Evolutionary conservation across 2,888 invertebrate species (phyloP), one percentile per base, ranked within the genome.

Genomic region (Drosophila niveifrons): DNA sequence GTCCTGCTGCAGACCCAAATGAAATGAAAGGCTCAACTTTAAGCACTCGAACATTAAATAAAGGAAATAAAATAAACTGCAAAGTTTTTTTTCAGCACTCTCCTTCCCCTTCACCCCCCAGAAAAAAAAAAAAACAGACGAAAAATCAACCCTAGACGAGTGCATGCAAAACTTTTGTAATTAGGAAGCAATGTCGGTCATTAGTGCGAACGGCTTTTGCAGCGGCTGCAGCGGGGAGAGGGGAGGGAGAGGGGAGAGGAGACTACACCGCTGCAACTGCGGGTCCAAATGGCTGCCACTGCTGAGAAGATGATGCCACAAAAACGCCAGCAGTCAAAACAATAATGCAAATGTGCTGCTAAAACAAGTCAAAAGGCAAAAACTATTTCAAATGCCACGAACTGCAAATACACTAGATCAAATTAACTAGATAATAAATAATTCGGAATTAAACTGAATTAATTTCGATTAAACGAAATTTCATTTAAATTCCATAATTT

Each of bases 161-260:
- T 80, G 87, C 87, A 87, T 84, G 87, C 65, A 75, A 88, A 90
- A 90, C 82, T 90, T 88, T 83, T 80, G 86, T 89, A 90, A 90
- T 90, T 90, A 90, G 89, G 83, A 86, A 88, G 78, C 79, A 84
- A 85, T 80, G 88, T 80, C 78, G 89, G 89, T 89, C 90, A 90
- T 90, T 90, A 90, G 89, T 86, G 78, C 66, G 64, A 66, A 48
- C 46, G 50, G 36, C 18, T n/a, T 10, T 34, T 44, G 18, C 1
- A 23, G n/a, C 6, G 29, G 17, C 13, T 13, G 15, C 23, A 4
- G 6, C 29, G 29, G n/a, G n/a, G 23, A 23, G 23, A 31, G 31
- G 31, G 1, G 31, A 8, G 1, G 9, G 31, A 9, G 9, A 1
- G 28, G 6, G 15, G 17, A 4, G 41, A 3, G 39, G 41, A 6